Conservation (phyloP, 2,888 invertebrate species). For the Spodoptera littoralis region DNA sequence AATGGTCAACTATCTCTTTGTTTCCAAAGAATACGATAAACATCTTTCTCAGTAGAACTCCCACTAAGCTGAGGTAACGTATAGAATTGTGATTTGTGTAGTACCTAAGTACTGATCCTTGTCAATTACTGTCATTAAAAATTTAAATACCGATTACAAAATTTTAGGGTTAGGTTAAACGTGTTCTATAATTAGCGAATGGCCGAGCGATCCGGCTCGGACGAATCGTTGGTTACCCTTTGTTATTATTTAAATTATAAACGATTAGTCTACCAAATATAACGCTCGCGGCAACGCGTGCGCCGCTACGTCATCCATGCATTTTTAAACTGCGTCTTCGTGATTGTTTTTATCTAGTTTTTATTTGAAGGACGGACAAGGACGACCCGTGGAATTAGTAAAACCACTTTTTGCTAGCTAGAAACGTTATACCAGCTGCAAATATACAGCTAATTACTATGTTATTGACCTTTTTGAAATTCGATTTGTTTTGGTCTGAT, state of each 20-base stretch:
- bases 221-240: slow-evolving; percentile 65
- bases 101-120: slow-evolving; percentile 36
- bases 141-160: slow-evolving; percentile 46
- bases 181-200: slow-evolving; percentile 67
- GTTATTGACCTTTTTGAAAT: slow-evolving; percentile 45
- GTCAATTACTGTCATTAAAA: slow-evolving; percentile 46
- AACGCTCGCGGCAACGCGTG: slow-evolving; percentile 67
- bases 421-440: slow-evolving; percentile 34
- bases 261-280: slow-evolving; percentile 68
- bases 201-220: slow-evolving; percentile 60
- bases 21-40: slow-evolving; percentile 54
- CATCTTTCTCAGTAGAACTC: slow-evolving; percentile 54
- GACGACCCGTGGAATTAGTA: slow-evolving; percentile 53
- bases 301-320: slow-evolving; percentile 69
- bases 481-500: slow-evolving; percentile 20
- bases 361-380: slow-evolving; percentile 67
- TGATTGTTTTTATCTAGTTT: slow-evolving; percentile 64
- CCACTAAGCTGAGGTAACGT: slow-evolving; percentile 33
- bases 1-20: slow-evolving; percentile 61
- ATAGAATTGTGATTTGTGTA: slow-evolving; percentile 47
- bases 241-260: slow-evolving; percentile 77
- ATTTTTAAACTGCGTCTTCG: slow-evolving; percentile 66
- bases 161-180: slow-evolving; percentile 48
- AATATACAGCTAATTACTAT: slow-evolving; percentile 34
- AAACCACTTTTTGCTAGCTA: slow-evolving; percentile 48